Conservation (phyloP, 2,113 vertebrate genomes). For the Montifringilla adamsi region DNA sequence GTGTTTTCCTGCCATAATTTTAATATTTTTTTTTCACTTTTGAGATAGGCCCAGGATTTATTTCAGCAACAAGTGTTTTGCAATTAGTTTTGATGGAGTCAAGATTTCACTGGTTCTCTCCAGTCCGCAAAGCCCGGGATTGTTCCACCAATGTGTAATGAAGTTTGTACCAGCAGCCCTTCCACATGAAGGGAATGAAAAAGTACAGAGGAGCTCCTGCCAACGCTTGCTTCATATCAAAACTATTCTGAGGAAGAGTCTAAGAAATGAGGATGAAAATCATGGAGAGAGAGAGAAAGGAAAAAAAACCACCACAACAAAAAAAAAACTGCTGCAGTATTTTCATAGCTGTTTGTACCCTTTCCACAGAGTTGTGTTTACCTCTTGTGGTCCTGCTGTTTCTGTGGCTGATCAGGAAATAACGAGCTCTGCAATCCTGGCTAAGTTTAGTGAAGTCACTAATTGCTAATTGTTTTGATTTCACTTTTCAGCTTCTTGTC, state of each 20-base stretch:
- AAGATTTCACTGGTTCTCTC: slow-evolving; percentile 8
- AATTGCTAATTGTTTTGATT: slow-evolving; percentile 8
- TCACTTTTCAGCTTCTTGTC: neutral
- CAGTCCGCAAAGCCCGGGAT: neutral
- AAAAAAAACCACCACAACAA: too few species aligned
- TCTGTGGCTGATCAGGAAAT: neutral
- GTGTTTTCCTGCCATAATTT: neutral
- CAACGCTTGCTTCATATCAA: neutral
- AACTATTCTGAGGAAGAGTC: neutral
- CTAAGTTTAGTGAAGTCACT: neutral
- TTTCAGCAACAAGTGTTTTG: slow-evolving; percentile 41
- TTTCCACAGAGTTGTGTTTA: neutral
- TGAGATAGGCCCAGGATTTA: neutral
- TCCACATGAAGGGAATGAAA: neutral
- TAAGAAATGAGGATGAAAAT: slow-evolving; percentile 4
- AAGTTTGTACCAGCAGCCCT: neutral
- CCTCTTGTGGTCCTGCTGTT: neutral
- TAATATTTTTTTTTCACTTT: neutral
- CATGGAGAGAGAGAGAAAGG: neutral
- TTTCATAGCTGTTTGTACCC: neutral
- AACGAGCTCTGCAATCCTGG: neutral
- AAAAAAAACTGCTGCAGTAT: neutral
- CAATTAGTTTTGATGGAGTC: slow-evolving; percentile 28
- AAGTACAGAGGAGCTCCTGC: neutral
- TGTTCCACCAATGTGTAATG: neutral